These are phyloP conservation scores for Hirtodrosophila alboralis DNA, from an alignment of 2,888 invertebrate genomes.

Conservation along the genomic window DNA sequence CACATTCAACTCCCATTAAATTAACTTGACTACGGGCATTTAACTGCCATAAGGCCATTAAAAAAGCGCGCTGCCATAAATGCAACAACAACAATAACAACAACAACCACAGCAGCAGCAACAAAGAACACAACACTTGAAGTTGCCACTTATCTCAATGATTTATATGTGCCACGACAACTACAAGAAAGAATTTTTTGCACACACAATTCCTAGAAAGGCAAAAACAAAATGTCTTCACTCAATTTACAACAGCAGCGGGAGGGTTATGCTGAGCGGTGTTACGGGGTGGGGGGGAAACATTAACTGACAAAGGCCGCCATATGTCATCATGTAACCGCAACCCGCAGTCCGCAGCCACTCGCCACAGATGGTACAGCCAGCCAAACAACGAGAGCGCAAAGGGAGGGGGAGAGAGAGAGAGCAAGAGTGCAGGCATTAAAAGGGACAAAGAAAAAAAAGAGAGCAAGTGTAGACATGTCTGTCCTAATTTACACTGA, in stretches of 20 bases:
- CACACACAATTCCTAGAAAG: slow-evolving; percentile 51
- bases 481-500: slow-evolving; percentile 7
- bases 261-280: background rate
- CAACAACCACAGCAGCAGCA: background rate
- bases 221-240: slow-evolving; percentile 51
- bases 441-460: too few species aligned
- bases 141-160: slow-evolving; percentile 58
- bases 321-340: slow-evolving; percentile 57
- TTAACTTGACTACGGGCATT: too few species aligned
- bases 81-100: slow-evolving; percentile 19
- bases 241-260: slow-evolving; percentile 9
- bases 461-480: background rate
- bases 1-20: slow-evolving; percentile 26
- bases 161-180: slow-evolving; percentile 55
- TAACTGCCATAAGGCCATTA: slow-evolving; percentile 29
- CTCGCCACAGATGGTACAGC: slow-evolving; percentile 30
- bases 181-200: slow-evolving; percentile 19
- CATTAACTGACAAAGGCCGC: slow-evolving; percentile 45
- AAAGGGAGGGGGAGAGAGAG: too few species aligned
- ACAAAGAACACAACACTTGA: slow-evolving; percentile 14
- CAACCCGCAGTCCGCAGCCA: too few species aligned
- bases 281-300: background rate
- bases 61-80: slow-evolving; percentile 34
- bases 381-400: too few species aligned
- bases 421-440: background rate